Evolutionary conservation across 2,888 invertebrate genomes (phyloP).

Genomic region (Epiblema foenella): DNA sequence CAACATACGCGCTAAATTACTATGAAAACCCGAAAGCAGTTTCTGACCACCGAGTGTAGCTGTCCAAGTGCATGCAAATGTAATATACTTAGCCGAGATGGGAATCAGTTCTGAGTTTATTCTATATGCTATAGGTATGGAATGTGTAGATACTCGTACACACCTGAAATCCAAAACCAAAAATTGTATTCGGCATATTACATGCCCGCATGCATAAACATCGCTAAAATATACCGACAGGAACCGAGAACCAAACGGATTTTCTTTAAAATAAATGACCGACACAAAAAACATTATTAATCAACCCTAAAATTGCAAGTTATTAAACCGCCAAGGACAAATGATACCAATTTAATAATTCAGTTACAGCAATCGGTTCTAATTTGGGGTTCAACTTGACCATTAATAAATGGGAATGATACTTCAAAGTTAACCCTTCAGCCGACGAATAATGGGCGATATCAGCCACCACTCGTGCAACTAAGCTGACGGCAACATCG

Average conservation of each 20-base stretch:
- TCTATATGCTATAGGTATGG: too few relatives aligned
- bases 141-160: too few relatives aligned
- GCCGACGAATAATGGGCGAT: conserved; percentile 68
- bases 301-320: conserved; percentile 37
- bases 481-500: conserved; percentile 37
- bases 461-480: conserved; percentile 63
- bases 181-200: too few relatives aligned
- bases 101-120: too few relatives aligned
- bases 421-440: conserved; percentile 83
- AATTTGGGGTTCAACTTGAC: conserved; percentile 77
- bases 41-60: too few relatives aligned
- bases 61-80: too few relatives aligned
- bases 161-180: too few relatives aligned
- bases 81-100: neutral
- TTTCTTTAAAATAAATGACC: conserved; percentile 10
- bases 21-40: neutral
- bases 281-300: conserved; percentile 30
- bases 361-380: conserved; percentile 77
- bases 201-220: neutral
- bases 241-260: neutral
- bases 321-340: conserved; percentile 60
- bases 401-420: conserved; percentile 84
- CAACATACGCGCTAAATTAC: neutral
- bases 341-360: conserved; percentile 80
- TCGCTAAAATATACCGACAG: neutral